phyloP scores from a whole-genome alignment of 2,888 invertebrate genomes.

The Cataglyphis livida region DNA sequence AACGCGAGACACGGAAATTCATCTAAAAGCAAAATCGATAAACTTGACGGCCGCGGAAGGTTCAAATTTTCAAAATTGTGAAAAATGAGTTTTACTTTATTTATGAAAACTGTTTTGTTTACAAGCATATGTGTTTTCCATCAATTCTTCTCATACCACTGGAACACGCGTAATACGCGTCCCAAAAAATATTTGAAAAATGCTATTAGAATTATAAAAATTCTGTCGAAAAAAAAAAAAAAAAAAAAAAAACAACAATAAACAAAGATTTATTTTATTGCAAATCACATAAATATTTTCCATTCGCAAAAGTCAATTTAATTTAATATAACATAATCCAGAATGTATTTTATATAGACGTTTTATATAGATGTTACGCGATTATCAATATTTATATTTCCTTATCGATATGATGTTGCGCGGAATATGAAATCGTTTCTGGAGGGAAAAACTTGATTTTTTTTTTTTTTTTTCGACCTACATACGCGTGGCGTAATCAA shows the following conservation, averaged over 20 bases:
- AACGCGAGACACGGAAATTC: constrained; percentile 2
- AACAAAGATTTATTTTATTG: constrained; percentile 38
- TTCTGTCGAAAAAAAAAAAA: not conserved
- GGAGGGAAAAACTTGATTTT: not conserved
- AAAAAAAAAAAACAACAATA: constrained; percentile 28
- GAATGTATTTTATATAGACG: not conserved
- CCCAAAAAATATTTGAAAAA: constrained; percentile 42
- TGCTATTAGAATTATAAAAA: constrained; percentile 39
- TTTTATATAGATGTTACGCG: not conserved
- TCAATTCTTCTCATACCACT: constrained; percentile 13
- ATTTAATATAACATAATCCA: constrained; percentile 9
- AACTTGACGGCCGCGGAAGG: constrained; percentile 26
- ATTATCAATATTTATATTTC: constrained; percentile 3
- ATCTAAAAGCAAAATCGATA: constrained; percentile 14
- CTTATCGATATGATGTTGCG: not conserved
- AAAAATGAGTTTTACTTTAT: constrained; percentile 42
- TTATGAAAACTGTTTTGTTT: constrained; percentile 41
- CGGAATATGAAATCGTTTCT: constrained; percentile 11
- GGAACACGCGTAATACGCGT: constrained; percentile 1
- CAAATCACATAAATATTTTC: not conserved
- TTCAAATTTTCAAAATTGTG: constrained; percentile 36
- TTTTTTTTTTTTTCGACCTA: not conserved
- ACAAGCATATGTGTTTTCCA: constrained; percentile 25
- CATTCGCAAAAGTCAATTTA: constrained; percentile 28
- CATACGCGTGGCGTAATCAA: constrained; percentile 5